A percentile compares a stretch with the other conserved stretches of the same genome.
phyloP scores from a whole-genome alignment of 2,888 invertebrate genomes.

The Rhimphoctona megacephalus region DNA sequence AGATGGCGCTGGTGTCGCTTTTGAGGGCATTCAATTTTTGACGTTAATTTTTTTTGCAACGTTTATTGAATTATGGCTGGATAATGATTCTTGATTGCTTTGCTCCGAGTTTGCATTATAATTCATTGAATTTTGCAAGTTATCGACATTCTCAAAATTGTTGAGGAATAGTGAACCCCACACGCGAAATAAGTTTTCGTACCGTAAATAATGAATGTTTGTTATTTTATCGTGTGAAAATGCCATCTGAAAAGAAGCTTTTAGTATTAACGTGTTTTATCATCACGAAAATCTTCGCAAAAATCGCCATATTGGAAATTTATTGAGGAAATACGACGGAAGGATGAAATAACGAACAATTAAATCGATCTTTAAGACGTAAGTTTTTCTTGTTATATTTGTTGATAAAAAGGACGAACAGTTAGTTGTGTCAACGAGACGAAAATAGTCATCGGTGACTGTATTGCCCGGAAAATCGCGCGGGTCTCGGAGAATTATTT shows the following conservation, averaged over 20 bases:
- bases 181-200: background rate
- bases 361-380: conserved; percentile 71
- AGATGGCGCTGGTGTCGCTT: background rate
- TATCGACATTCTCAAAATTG: background rate
- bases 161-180: background rate
- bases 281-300: background rate
- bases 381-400: conserved; percentile 81
- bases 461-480: conserved; percentile 49
- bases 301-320: background rate
- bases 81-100: background rate
- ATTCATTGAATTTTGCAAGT: background rate
- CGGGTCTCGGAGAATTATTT: conserved; percentile 61
- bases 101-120: background rate
- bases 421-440: conserved; percentile 76
- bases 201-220: background rate
- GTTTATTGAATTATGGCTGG: background rate
- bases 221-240: background rate
- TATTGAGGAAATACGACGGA: background rate
- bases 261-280: background rate
- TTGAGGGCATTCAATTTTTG: background rate
- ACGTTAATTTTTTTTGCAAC: background rate
- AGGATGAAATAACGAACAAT: conserved; percentile 51
- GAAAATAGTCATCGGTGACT: conserved; percentile 54
- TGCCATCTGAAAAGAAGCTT: background rate
- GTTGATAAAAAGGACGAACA: conserved; percentile 82